Evolutionary conservation across 2,797 vertebrate genomes (phyloP), one percentile per base, ranked within the genome.

Genomic region (Telmatherina bonti): DNA sequence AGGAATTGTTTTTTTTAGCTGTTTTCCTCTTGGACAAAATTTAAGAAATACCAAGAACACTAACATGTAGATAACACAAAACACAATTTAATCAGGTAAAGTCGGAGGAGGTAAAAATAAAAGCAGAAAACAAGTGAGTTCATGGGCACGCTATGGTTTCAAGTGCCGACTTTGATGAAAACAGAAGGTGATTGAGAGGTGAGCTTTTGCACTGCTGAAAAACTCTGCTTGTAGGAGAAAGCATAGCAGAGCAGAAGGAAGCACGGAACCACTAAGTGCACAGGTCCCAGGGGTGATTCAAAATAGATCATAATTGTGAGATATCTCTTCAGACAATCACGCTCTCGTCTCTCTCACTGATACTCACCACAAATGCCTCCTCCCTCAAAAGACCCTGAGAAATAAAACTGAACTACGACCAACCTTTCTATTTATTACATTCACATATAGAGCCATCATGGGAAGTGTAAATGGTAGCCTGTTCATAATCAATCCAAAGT

Each of bases 231-330:
- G 67, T 58, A 58, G 8, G 55, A 29, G 64, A 59, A 36, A 1
- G 52, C 31, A 22, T 31, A 69, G 60, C 65, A 53, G 47, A 65
- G 49, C 62, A 62, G 66, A 52, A 24, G 56, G 67, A 67, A 79
- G 73, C 88, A 85, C 53, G 20, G 41, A 79, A 78, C 66, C 68
- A 76, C 68, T 43, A 53, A 65, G 66, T 73, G 51, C 47, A 52
- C 0, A 0, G 31, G 9, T 79, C 88, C 69, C 68, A 0, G 26
- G 87, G 76, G 85, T 86, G 59, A 88, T 88, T 76, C 67, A 86
- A 83, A 85, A 88, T 89, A 74, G 76, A 88, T 89, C 49, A 62
- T 62, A 78, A 88, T 78, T 84, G 62, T 71, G 59, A 65, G 67
- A 72, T 82, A 67, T 55, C 63, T 78, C 67, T 81, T 55, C 63